These are phyloP conservation scores for Tarsius wallacei DNA, from an alignment of 2,797 vertebrate genomes.

Conservation along the genomic window DNA sequence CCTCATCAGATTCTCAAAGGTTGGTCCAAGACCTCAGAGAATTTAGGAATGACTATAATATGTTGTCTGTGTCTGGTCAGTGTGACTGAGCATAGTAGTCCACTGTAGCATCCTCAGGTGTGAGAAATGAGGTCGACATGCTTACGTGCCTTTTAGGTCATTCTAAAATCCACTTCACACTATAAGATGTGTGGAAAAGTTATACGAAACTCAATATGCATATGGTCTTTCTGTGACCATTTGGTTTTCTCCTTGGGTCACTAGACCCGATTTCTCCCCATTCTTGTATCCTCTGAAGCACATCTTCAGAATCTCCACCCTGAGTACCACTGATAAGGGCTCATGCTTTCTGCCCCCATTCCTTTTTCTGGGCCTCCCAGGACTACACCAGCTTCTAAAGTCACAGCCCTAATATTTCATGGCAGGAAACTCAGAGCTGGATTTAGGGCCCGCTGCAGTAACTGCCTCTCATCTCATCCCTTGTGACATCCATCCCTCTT, in stretches of 20 bases:
- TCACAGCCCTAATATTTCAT: too few relatives aligned
- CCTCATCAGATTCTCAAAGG: background rate
- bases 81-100: accelerated
- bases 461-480: background rate
- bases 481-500: background rate
- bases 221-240: too few relatives aligned
- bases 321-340: background rate
- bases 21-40: background rate
- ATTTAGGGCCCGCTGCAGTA: background rate
- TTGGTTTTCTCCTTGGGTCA: background rate
- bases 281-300: background rate
- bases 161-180: background rate
- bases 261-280: background rate
- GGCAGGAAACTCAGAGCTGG: background rate
- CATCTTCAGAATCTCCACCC: background rate
- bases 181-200: too few relatives aligned
- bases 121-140: background rate
- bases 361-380: background rate
- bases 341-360: background rate
- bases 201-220: background rate
- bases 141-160: background rate
- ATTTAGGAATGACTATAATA: background rate
- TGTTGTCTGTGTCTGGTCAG: accelerated
- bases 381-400: background rate
- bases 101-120: too few relatives aligned